These are phyloP conservation scores for Cyclophora albipunctata DNA, from an alignment of 2,888 invertebrate genomes.

Conservation along the genomic window DNA sequence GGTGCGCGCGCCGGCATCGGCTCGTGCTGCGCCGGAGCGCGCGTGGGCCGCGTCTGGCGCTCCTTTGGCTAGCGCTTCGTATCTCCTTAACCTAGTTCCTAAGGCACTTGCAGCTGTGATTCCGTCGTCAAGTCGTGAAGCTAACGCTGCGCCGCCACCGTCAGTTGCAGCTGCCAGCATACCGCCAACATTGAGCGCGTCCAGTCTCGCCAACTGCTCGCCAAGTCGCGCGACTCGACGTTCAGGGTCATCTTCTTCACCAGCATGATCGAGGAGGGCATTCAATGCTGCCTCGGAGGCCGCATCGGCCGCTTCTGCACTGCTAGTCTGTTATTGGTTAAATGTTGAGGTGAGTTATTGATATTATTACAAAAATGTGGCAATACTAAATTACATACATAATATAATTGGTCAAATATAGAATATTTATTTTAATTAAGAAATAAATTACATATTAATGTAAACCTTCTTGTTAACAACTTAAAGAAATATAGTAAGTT, in stretches of 20 bases:
- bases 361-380: too few relatives aligned
- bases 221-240: constrained; percentile 80
- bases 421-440: too few relatives aligned
- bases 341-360: too few relatives aligned
- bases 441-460: too few relatives aligned
- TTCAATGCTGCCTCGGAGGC: constrained; percentile 82
- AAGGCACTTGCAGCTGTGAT: constrained; percentile 61
- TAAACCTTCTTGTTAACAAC: too few relatives aligned
- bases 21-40: constrained; percentile 63
- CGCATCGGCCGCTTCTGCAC: constrained; percentile 84
- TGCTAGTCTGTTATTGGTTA: too few relatives aligned
- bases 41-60: constrained; percentile 39
- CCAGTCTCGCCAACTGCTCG: constrained; percentile 85
- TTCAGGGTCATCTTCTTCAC: constrained; percentile 89
- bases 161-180: constrained; percentile 64
- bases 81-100: constrained; percentile 52
- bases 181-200: constrained; percentile 31
- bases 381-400: too few relatives aligned
- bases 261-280: constrained; percentile 84
- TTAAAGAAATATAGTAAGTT: too few relatives aligned
- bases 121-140: constrained; percentile 35
- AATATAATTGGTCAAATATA: too few relatives aligned
- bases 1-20: constrained; percentile 88
- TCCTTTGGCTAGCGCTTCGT: constrained; percentile 78
- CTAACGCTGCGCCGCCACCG: constrained; percentile 74